Conservation (phyloP, 2,888 invertebrate species). For the Plagodis dolabraria region DNA sequence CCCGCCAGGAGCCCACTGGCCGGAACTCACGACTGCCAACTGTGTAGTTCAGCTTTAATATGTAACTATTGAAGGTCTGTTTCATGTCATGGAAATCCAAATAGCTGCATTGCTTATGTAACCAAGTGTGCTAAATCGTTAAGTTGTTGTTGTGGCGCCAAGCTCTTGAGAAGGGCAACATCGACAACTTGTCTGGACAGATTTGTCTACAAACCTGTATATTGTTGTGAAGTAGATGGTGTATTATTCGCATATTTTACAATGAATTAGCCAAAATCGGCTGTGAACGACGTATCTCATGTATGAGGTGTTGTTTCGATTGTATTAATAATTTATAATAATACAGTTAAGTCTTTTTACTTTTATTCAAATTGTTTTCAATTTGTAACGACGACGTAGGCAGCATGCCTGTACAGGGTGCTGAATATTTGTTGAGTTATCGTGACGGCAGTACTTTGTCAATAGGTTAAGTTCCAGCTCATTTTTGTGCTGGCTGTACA, state of each 20-base stretch:
- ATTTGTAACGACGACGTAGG: conserved; percentile 2
- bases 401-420: neutral
- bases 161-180: no score
- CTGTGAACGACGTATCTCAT: conserved; percentile 1
- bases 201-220: neutral
- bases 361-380: neutral
- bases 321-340: neutral
- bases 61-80: no score
- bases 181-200: neutral
- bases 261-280: conserved; percentile 1
- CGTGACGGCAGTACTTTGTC: neutral
- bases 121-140: neutral
- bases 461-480: neutral
- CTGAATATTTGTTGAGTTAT: neutral
- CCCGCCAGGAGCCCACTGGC: no score
- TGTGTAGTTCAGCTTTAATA: no score
- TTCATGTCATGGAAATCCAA: no score
- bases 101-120: no score
- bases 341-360: neutral
- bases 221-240: neutral
- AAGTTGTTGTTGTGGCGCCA: neutral
- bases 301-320: neutral
- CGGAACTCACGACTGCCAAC: no score
- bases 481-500: conserved; percentile 2
- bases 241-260: neutral